Evolutionary conservation across 2,797 vertebrate species (phyloP).

Genomic region (Sardinella longiceps): DNA sequence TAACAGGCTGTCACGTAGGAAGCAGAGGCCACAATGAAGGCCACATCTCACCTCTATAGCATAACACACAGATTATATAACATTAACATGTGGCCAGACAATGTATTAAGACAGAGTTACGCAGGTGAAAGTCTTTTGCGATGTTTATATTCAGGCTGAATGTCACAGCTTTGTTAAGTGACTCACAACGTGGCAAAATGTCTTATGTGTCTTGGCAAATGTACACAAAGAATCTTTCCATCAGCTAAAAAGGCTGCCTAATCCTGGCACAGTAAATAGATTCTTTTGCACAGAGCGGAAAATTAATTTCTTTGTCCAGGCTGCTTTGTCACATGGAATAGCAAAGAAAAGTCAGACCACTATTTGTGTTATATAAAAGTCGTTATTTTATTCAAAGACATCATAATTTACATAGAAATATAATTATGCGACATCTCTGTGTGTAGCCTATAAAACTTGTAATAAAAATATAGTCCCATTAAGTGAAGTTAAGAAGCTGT

Average conservation of each 20-base stretch:
- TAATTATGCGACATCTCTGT: slow-evolving; percentile 56
- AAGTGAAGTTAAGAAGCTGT: slow-evolving; percentile 31
- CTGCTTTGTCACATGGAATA: not conserved
- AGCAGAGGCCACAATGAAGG: not conserved
- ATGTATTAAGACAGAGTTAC: not conserved
- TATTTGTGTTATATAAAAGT: slow-evolving; percentile 64
- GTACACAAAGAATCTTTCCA: not conserved
- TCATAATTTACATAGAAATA: slow-evolving; percentile 78
- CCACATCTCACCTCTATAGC: not conserved
- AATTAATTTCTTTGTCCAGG: not conserved
- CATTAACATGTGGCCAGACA: not conserved
- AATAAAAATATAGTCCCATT: slow-evolving; percentile 50
- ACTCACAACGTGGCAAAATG: slow-evolving; percentile 9
- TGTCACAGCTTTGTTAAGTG: not conserved
- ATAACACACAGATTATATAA: not conserved
- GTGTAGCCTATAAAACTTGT: slow-evolving; percentile 55
- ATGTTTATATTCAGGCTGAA: not conserved
- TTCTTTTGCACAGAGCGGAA: not conserved
- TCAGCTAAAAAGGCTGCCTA: not conserved
- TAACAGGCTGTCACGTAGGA: not conserved
- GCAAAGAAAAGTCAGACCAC: not conserved
- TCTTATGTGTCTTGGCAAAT: slow-evolving; percentile 24
- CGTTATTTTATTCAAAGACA: slow-evolving; percentile 69
- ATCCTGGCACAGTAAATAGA: not conserved
- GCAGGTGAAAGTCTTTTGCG: too few relatives aligned